Conservation (phyloP, 2,113 vertebrate genomes). For the Caretta caretta region DNA sequence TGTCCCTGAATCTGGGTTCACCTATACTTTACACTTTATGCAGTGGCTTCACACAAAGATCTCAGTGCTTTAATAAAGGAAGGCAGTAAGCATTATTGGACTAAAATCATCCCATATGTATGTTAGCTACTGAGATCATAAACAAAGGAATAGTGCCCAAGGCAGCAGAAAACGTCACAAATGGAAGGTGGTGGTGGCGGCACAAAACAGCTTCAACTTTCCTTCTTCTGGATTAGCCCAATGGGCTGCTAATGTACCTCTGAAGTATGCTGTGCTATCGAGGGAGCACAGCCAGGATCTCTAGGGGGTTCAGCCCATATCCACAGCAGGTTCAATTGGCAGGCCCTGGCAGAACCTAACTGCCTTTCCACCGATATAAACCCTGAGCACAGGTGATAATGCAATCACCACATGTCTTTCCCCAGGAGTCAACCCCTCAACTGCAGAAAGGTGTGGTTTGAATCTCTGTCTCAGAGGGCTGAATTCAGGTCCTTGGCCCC, state of each 20-base stretch:
- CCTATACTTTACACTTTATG: background rate
- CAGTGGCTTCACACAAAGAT: background rate
- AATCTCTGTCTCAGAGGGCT: too few species aligned
- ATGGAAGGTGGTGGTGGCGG: accelerated
- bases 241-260: accelerated
- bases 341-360: background rate
- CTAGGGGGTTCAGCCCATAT: accelerated
- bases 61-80: background rate
- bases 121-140: background rate
- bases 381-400: accelerated
- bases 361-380: background rate
- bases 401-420: background rate
- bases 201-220: background rate
- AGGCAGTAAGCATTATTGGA: background rate
- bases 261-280: background rate
- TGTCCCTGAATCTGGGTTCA: background rate
- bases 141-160: accelerated
- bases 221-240: accelerated
- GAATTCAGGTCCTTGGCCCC: accelerated
- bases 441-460: background rate
- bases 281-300: background rate
- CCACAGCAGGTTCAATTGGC: accelerated
- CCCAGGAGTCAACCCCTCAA: background rate
- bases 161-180: background rate
- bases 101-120: background rate